Evolutionary conservation across 2,888 invertebrate species (phyloP), one percentile per base, ranked within the genome.

Genomic region (Drosophila pullipes): DNA sequence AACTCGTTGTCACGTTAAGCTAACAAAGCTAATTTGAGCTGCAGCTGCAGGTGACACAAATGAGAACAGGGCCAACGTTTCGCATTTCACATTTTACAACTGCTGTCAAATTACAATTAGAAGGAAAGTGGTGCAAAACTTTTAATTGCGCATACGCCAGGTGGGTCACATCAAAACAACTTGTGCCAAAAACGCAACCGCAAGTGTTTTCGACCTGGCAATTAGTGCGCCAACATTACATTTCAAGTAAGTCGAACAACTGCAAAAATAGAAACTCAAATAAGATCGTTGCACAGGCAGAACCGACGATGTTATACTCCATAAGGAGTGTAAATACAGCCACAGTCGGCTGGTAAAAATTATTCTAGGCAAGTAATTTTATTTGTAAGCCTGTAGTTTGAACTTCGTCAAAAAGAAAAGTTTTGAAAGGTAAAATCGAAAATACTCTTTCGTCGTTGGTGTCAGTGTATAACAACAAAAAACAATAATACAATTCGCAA

Each of bases 71-170:
- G 73, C 70, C 67, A 75, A 72, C 31, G 37, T 65, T 65, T 65
- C 54, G 78, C 69, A 66, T 69, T 76, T 73, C 41, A 39, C 61
- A 69, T 70, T 75, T 62, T 54, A 55, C 70, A 69, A 54, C 70
- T 84, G 72, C 69, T 73, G 61, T 75, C 63, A 78, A 86, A 85
- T 73, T 75, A 83, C 86, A 85, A 83, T 83, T 85, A 85, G 71
- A 61, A 58, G 69, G 25, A 49, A 65, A 37, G 47, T 69, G 69
- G 61, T 58, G 55, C 22, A 66, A 72, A 89, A 89, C 79, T 81
- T 86, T 78, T 89, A 85, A 87, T 86, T 89, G 79, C 87, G 71
- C 76, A 77, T 84, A 78, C 82, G 82, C 71, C 87, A 87, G 85
- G 80, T 86, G 75, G 68, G 57, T 61, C 70, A 74, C 31, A 69